Base-by-base conservation (phyloP, 1,140 invertebrate species). In the Nephila pilipes region DNA sequence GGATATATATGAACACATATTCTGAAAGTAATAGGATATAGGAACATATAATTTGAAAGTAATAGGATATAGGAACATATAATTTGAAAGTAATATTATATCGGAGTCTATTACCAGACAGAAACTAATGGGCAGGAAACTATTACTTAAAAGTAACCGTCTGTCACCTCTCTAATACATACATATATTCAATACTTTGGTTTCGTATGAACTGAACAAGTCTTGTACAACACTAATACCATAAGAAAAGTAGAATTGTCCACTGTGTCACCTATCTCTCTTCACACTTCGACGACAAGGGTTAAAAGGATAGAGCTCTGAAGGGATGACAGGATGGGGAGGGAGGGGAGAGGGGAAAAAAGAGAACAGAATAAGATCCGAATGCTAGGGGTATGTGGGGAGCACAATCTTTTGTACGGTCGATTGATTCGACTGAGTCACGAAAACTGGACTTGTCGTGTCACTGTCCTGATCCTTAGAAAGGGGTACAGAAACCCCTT, bases 381-480 rank as follows among this genome's bases (percentile, higher is more conserved):
- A 75, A 75, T 32, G 29, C 69, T 75, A 80, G 54, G 79, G 69
- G 55, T 38, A 69, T 46, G 75, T 22, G 80, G 88, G 25, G 25
- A n/a, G 36, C 55, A 29, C 58, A 85, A 92, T 92, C 90, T 92
- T 85, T 85, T 92, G 80, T 75, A 75, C 90, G 90, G 58, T 92
- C 81, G 90, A 92, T 85, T 85, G 81, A 85, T 85, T 92, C 60
- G 58, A 55, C 38, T 90, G 90, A 92, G 90, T 92, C 90, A 92
- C 81, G 80, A 22, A 57, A 92, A 65, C 80, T 92, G 81, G 80
- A 85, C 90, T 85, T 85, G 89, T 81, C 79, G 79, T 90, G 69
- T 90, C 69, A 90, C 20, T 83, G 80, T 91, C 89, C 89, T 55
- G 58, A 65, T 79, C 87, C 69, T 79, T 79, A 25, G 57, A 20